Base-by-base conservation (phyloP, 2,888 invertebrate species). In the Stenotaenia linearis region DNA sequence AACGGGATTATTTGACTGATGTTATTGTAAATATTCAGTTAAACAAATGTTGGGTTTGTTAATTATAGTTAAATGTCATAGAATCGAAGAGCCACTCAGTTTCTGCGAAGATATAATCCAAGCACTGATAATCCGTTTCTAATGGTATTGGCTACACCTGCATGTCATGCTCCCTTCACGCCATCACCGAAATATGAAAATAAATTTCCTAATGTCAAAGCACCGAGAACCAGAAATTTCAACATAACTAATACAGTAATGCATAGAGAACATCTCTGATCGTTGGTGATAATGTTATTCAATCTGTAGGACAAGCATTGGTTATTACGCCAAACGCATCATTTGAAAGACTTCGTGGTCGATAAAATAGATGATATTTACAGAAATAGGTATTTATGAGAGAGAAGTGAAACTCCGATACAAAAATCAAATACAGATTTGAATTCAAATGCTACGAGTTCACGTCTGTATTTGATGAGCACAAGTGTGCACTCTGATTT, bases 131-230 rank as follows among this genome's bases (percentile, higher is more conserved):
- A 85, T 18, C 92, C 92, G 0, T 95, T 97, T 85, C 90, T 97
- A 80, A 93, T 95, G 91, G 90, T 94, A 83, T 84, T 96, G n/a
- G 90, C 95, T 0, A 92, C 95, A 0, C 96, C 96, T 30, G 94
- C 96, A 0, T 92, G 93, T 1, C 97, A 97, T 86, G 91, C 91
- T 74, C 96, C 97, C 0, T 95, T 93, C 85, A 93, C 91, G 0
- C 92, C 96, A 3, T 95, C 94, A 0, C 88, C 89, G 0, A 88
- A 94, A 50, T 94, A 96, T 85, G 85, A 86, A 40, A 89, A 89
- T 77, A 85, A 84, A 3, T 96, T 90, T 86, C 86, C 88, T 0
- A 89, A 90, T 76, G 85, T 89, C 0, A 89, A 88, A 56, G 93
- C 87, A 28, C 88, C 91, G 1, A 89, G 90, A 80, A 91, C 91